Conservation (phyloP, 2,113 vertebrate genomes). For the Notarius lentiginosus region DNA sequence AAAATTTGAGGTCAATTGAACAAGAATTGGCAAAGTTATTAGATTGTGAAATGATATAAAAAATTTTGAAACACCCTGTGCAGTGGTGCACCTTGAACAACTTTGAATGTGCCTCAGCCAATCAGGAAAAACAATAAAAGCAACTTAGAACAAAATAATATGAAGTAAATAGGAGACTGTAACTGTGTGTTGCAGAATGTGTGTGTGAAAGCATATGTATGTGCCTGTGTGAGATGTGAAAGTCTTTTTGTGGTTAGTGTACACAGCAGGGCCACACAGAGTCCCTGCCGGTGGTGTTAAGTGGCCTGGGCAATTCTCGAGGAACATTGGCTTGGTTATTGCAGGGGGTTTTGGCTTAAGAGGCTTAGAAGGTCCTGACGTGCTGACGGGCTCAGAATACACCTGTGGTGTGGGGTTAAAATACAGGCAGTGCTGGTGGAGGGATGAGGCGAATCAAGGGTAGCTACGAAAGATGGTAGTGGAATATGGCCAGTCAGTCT, state of each 20-base stretch:
- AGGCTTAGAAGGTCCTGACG: conserved; percentile 15
- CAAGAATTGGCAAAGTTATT: too few relatives aligned
- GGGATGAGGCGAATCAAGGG: conserved; percentile 1
- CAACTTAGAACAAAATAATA: background rate
- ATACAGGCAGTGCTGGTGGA: background rate
- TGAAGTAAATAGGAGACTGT: background rate
- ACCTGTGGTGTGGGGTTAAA: background rate
- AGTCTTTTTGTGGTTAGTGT: background rate
- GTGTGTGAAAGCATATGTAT: background rate
- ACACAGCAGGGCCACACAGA: conserved; percentile 8
- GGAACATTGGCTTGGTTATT: conserved; percentile 1
- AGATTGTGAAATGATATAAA: too few relatives aligned
- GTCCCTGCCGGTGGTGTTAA: conserved; percentile 23
- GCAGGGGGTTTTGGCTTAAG: conserved; percentile 25
- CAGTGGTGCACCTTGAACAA: background rate
- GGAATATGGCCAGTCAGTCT: background rate
- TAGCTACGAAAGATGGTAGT: background rate
- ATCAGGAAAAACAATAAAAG: background rate
- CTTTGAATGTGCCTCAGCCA: background rate
- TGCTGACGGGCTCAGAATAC: background rate
- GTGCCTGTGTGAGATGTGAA: background rate
- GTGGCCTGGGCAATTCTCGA: conserved; percentile 25
- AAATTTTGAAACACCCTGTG: too few relatives aligned
- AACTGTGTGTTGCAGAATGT: background rate
- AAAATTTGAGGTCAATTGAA: too few relatives aligned